phyloP scores from a whole-genome alignment of 2,113 vertebrate species.

The Mesembrinibis cayennensis region DNA sequence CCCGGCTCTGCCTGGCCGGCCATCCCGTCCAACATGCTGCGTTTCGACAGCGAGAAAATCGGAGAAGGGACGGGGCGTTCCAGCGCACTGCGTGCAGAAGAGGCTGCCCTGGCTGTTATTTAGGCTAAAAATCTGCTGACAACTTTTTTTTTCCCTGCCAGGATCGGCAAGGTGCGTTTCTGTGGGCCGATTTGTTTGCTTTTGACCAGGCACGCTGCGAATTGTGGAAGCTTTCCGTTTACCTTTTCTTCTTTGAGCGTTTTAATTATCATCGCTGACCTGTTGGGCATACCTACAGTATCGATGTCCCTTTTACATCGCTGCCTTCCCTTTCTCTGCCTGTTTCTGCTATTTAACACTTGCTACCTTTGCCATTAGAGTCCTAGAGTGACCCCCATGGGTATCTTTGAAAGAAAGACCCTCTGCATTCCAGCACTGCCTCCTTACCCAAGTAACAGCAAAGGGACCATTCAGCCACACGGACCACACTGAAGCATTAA shows the following conservation, averaged over 20 bases:
- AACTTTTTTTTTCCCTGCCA: background rate
- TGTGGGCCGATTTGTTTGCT: background rate
- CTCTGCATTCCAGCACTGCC: conserved; percentile 87
- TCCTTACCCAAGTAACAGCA: conserved; percentile 76
- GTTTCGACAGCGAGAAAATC: background rate
- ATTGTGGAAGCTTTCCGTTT: conserved; percentile 33
- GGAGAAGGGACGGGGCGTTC: background rate
- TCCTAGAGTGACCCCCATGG: conserved; percentile 74
- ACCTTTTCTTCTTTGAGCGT: conserved; percentile 37
- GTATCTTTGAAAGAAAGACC: conserved; percentile 78
- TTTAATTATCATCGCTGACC: conserved; percentile 58
- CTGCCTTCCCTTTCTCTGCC: conserved; percentile 29
- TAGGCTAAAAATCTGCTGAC: conserved; percentile 7
- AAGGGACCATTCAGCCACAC: conserved; percentile 76
- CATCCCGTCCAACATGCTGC: background rate
- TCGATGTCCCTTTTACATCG: conserved; percentile 38
- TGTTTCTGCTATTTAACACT: conserved; percentile 60
- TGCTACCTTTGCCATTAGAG: conserved; percentile 62
- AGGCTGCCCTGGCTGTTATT: background rate
- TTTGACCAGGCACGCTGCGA: background rate
- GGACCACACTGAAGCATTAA: conserved; percentile 85
- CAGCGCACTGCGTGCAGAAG: background rate
- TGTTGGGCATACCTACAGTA: conserved; percentile 59
- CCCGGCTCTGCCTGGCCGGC: background rate
- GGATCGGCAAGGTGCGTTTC: background rate